Conservation (phyloP, 2,797 vertebrate genomes). For the Syngnathus acus region DNA sequence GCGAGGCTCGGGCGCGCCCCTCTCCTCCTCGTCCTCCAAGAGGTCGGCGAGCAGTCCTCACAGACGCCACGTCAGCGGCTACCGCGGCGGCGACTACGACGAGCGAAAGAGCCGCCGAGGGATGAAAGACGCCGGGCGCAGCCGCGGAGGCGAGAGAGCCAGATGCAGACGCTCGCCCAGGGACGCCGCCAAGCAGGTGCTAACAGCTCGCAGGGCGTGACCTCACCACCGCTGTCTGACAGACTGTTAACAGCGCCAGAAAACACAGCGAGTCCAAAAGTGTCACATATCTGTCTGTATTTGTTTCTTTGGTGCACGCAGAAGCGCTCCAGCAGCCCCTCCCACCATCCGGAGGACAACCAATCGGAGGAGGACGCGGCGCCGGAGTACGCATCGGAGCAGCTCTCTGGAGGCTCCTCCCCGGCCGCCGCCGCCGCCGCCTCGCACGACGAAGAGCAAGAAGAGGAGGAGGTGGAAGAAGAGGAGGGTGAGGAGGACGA, state of each 20-base stretch:
- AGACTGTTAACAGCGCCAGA: neutral
- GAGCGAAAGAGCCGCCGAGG: constrained; percentile 78
- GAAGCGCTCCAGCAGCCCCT: constrained; percentile 67
- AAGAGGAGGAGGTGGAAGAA: constrained; percentile 60
- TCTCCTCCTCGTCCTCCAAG: constrained; percentile 75
- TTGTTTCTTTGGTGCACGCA: constrained; percentile 44
- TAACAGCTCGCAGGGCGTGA: neutral
- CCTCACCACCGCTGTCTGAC: no score
- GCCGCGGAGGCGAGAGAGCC: constrained; percentile 19
- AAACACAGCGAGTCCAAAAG: no score
- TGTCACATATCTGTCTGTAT: neutral
- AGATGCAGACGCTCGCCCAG: constrained; percentile 35
- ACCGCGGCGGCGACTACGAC: constrained; percentile 87
- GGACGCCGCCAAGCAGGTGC: constrained; percentile 40
- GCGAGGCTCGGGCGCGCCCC: constrained; percentile 49
- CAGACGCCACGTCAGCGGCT: constrained; percentile 66
- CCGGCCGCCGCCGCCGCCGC: neutral
- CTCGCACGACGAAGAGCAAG: constrained; percentile 49
- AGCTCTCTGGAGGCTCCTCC: constrained; percentile 48
- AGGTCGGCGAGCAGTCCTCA: constrained; percentile 67
- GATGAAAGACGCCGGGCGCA: constrained; percentile 65
- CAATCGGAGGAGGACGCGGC: constrained; percentile 81
- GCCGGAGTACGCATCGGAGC: constrained; percentile 46
- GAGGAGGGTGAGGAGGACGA: constrained; percentile 56
- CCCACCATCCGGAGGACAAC: constrained; percentile 76